A percentile compares a stretch with the other conserved stretches of the same genome.
Conservation (phyloP, 2,113 vertebrate genomes). For the Trichechus manatus region DNA sequence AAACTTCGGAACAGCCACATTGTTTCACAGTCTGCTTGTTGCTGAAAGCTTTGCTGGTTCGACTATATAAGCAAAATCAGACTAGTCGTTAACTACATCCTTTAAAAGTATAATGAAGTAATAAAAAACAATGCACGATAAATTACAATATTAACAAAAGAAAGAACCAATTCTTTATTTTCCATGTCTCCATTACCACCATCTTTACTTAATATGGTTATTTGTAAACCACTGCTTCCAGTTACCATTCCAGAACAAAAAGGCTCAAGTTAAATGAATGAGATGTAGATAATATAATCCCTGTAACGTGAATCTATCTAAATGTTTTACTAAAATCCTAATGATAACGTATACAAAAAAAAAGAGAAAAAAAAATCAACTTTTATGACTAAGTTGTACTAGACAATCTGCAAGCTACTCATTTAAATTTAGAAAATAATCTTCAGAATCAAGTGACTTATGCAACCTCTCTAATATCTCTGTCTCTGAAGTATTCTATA, state of each 20-base stretch:
- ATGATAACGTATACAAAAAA: not conserved
- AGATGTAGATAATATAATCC: not conserved
- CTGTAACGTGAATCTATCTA: not conserved
- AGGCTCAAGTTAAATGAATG: not conserved
- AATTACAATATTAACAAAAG: not conserved
- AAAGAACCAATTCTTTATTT: not conserved
- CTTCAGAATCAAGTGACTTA: conserved; percentile 12
- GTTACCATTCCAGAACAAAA: not conserved
- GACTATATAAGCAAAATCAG: conserved; percentile 87
- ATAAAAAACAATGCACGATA: not conserved
- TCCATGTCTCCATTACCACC: not conserved
- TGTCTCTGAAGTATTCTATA: not conserved
- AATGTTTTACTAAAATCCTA: conserved; percentile 41
- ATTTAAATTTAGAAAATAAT: conserved; percentile 51
- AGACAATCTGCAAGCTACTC: not conserved
- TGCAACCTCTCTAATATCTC: not conserved
- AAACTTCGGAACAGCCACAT: conserved; percentile 97
- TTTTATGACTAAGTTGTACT: not conserved
- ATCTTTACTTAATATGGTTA: not conserved
- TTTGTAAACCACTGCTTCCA: not conserved
- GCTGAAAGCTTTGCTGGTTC: conserved; percentile 99
- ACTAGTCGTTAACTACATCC: conserved; percentile 4
- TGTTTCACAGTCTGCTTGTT: conserved; percentile 99
- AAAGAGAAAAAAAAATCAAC: not conserved
- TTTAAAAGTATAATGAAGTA: conserved; percentile 3